Evolutionary conservation across 1,140 invertebrate genomes (phyloP).

Genomic region (Chymomyza costata): DNA sequence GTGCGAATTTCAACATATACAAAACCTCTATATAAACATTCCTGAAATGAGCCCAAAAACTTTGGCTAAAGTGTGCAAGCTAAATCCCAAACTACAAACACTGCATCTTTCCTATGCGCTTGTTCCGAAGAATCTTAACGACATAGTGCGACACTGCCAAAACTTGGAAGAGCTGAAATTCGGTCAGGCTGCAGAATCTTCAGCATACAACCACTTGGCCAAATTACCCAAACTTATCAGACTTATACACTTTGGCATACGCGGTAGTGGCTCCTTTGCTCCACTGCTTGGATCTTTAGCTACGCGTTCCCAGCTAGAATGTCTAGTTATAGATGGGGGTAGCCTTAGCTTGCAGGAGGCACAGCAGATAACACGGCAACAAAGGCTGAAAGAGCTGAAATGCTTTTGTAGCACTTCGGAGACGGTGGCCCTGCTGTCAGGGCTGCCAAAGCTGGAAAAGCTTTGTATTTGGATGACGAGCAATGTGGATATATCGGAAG

Average conservation of each 20-base stretch:
- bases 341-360: constrained; percentile 30
- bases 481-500: constrained; percentile 30
- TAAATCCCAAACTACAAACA: constrained; percentile 23
- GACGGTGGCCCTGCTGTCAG: constrained; percentile 27
- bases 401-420: constrained; percentile 38
- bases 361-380: constrained; percentile 25
- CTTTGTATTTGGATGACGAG: constrained; percentile 45
- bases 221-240: constrained; percentile 27
- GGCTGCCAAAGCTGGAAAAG: constrained; percentile 23
- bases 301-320: constrained; percentile 18
- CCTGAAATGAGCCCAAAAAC: constrained; percentile 5
- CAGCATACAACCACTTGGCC: constrained; percentile 26
- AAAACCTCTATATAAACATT: constrained; percentile 25
- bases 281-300: constrained; percentile 29
- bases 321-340: constrained; percentile 44
- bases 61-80: constrained; percentile 40
- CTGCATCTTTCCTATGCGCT: constrained; percentile 38
- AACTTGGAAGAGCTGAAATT: constrained; percentile 39
- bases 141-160: constrained; percentile 38
- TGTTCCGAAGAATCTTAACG: constrained; percentile 11
- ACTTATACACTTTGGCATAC: constrained; percentile 35
- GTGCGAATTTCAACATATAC: constrained; percentile 10
- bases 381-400: constrained; percentile 33
- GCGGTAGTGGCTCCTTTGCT: constrained; percentile 38
- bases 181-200: constrained; percentile 34